These are phyloP conservation scores for Bombus waltoni DNA, from an alignment of 1,140 invertebrate genomes.

Conservation along the genomic window DNA sequence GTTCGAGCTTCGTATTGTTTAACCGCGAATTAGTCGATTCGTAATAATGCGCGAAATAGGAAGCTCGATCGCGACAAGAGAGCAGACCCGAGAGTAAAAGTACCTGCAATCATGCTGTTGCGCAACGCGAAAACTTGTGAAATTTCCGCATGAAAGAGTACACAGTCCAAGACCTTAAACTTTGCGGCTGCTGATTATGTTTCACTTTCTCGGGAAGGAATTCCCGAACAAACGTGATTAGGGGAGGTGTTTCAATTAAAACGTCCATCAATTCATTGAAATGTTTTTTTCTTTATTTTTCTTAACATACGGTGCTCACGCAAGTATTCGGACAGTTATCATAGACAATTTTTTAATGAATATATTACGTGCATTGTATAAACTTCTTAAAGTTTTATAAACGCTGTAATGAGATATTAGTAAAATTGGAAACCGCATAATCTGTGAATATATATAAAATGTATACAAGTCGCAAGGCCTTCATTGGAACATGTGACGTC, in stretches of 20 bases:
- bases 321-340: too few species aligned
- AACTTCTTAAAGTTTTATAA: too few species aligned
- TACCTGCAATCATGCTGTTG: not conserved
- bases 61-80: slow-evolving; percentile 67
- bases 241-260: not conserved
- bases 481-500: too few species aligned
- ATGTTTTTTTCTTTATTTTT: not conserved
- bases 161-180: slow-evolving; percentile 47
- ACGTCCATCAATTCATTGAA: not conserved
- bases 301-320: too few species aligned
- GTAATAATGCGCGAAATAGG: slow-evolving; percentile 70
- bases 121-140: slow-evolving; percentile 20
- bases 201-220: not conserved
- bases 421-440: too few species aligned
- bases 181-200: not conserved
- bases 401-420: too few species aligned
- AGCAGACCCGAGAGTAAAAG: slow-evolving; percentile 71
- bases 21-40: slow-evolving; percentile 12
- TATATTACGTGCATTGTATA: too few species aligned
- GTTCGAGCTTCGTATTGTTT: not conserved
- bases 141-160: slow-evolving; percentile 41
- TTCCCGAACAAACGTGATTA: too few species aligned
- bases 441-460: too few species aligned
- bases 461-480: too few species aligned
- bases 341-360: too few species aligned